phyloP scores from a whole-genome alignment of 2,797 vertebrate species.

The Etheostoma perlongum region DNA sequence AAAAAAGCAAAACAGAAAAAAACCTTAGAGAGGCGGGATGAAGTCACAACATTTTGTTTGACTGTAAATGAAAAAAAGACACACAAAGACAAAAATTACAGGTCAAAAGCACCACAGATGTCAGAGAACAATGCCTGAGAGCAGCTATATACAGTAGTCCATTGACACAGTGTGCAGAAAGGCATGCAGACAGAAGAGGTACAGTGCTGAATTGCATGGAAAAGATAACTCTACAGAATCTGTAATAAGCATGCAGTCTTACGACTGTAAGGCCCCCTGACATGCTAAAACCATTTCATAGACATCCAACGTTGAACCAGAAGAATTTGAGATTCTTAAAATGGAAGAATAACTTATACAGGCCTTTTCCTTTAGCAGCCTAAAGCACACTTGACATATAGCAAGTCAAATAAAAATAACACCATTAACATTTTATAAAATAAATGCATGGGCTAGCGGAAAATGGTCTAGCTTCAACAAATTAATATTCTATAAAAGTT shows the following conservation, averaged over 20 bases:
- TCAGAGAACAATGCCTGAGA: slow-evolving; percentile 74
- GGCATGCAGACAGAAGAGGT: slow-evolving; percentile 77
- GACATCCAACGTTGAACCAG: slow-evolving; percentile 10
- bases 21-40: slow-evolving; percentile 93
- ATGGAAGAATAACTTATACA: background rate
- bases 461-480: background rate
- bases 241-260: slow-evolving; percentile 50
- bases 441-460: too few species aligned
- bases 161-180: slow-evolving; percentile 67
- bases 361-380: background rate
- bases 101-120: slow-evolving; percentile 82
- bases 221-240: slow-evolving; percentile 36
- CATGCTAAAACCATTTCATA: slow-evolving; percentile 12
- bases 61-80: slow-evolving; percentile 89
- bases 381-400: background rate
- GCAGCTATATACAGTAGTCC: slow-evolving; percentile 61
- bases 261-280: slow-evolving; percentile 13
- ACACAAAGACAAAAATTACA: slow-evolving; percentile 86
- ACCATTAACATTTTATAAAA: background rate
- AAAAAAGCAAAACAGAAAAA: slow-evolving; percentile 89
- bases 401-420: slow-evolving; percentile 5
- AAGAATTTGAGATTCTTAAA: background rate
- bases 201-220: slow-evolving; percentile 46
- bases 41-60: slow-evolving; percentile 89
- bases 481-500: background rate